These are phyloP conservation scores for Xiphias gladius DNA, from an alignment of 2,113 vertebrate genomes.

Conservation along the genomic window DNA sequence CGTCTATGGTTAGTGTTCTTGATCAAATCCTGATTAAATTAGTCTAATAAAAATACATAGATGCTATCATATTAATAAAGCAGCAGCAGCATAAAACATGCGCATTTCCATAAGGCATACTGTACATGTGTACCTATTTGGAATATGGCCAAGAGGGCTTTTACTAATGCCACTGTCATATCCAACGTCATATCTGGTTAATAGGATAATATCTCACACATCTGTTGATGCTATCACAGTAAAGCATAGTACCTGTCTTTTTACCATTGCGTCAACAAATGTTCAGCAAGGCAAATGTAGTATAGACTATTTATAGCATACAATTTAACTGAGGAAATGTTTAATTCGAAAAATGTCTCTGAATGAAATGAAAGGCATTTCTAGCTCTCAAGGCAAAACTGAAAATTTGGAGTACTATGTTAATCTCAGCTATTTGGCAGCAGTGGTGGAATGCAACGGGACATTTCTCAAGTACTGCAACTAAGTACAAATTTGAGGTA, in stretches of 20 bases:
- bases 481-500: too few species aligned
- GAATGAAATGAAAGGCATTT: background rate
- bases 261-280: background rate
- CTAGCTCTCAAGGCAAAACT: too few species aligned
- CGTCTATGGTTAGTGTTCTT: constrained; percentile 48
- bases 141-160: too few species aligned
- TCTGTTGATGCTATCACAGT: background rate
- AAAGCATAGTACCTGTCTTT: too few species aligned
- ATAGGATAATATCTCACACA: background rate
- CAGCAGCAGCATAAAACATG: constrained; percentile 5
- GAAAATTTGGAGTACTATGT: too few species aligned
- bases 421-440: too few species aligned
- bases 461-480: too few species aligned
- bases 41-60: constrained; percentile 53
- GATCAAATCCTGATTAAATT: constrained; percentile 70
- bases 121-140: background rate
- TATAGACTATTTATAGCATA: background rate
- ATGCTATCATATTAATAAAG: constrained; percentile 32
- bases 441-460: too few species aligned
- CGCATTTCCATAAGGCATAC: constrained; percentile 8
- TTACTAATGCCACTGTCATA: background rate
- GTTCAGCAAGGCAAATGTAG: background rate
- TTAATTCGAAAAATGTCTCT: background rate
- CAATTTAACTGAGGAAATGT: background rate
- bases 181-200: constrained; percentile 1